Percentiles rank a stretch among this genome's conserved stretches.
Conservation (phyloP, 1,140 invertebrate species). For the Aradophagus sp. region DNA sequence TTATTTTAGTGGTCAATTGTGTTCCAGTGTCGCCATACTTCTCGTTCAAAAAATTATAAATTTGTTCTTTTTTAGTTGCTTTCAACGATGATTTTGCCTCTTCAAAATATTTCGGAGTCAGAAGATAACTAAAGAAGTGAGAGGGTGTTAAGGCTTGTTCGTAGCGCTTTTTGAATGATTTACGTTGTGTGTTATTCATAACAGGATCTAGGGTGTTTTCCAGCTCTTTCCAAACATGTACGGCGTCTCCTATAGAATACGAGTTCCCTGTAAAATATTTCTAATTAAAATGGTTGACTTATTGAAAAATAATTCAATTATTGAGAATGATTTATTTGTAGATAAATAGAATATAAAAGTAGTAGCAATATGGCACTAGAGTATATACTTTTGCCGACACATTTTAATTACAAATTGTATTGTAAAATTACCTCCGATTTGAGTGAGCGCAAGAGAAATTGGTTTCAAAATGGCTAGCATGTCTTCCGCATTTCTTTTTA, state of each 20-base stretch:
- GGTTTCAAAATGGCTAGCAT: constrained; percentile 21
- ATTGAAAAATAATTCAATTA: constrained; percentile 3
- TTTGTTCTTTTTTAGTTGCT: constrained; percentile 1
- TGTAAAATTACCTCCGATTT: constrained; percentile 10
- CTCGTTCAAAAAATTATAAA: constrained; percentile 3
- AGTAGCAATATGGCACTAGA: too few relatives aligned
- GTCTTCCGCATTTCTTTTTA: constrained; percentile 21
- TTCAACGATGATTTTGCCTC: not conserved
- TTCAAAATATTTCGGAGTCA: constrained; percentile 15
- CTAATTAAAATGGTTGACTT: not conserved
- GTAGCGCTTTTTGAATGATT: constrained; percentile 14
- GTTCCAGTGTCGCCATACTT: not conserved
- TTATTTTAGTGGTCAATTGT: not conserved
- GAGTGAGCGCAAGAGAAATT: constrained; percentile 7
- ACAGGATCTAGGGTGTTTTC: constrained; percentile 1
- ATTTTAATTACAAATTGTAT: too few relatives aligned
- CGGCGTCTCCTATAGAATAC: constrained; percentile 11
- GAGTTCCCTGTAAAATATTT: constrained; percentile 11
- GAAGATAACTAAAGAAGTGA: constrained; percentile 12
- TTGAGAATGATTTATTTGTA: not conserved
- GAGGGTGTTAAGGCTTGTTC: constrained; percentile 6
- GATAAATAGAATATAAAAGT: too few relatives aligned
- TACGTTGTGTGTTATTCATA: constrained; percentile 4
- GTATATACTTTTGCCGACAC: too few relatives aligned
- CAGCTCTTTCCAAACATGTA: constrained; percentile 23